These are phyloP conservation scores for Drosophila pegasa DNA, from an alignment of 2,888 invertebrate genomes.

Conservation along the genomic window DNA sequence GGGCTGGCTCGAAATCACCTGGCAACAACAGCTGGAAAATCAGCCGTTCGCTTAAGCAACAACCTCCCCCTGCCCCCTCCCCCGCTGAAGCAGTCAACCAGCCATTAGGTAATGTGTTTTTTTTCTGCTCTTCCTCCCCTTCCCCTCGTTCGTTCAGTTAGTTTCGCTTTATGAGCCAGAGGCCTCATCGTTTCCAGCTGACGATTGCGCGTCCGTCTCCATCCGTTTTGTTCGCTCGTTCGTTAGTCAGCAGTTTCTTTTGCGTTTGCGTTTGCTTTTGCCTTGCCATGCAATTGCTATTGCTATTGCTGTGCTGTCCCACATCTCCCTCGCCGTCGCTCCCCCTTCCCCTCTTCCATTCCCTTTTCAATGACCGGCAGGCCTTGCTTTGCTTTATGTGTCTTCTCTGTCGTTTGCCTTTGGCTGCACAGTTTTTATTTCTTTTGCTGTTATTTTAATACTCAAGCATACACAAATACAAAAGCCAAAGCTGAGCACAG, in stretches of 20 bases:
- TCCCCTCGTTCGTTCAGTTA: neutral
- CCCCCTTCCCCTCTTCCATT: neutral
- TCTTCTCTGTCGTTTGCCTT: slow-evolving; percentile 43
- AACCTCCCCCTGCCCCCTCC: neutral
- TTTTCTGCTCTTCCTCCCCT: slow-evolving; percentile 8
- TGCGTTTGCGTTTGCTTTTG: slow-evolving; percentile 40
- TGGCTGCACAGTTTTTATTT: slow-evolving; percentile 62
- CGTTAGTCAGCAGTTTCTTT: slow-evolving; percentile 72
- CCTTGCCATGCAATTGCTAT: slow-evolving; percentile 51
- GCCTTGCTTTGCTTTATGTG: slow-evolving; percentile 38
- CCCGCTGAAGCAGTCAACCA: slow-evolving; percentile 13
- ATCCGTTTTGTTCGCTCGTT: slow-evolving; percentile 34
- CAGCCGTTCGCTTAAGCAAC: slow-evolving; percentile 76
- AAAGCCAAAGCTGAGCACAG: slow-evolving; percentile 53
- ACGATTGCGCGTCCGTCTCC: slow-evolving; percentile 47
- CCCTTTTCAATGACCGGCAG: slow-evolving; percentile 13
- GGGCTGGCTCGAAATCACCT: slow-evolving; percentile 69
- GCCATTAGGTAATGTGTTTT: slow-evolving; percentile 59
- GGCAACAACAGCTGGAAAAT: slow-evolving; percentile 84
- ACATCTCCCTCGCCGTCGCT: neutral
- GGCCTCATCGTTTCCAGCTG: slow-evolving; percentile 64
- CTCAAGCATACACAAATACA: slow-evolving; percentile 63
- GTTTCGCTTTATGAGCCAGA: slow-evolving; percentile 51
- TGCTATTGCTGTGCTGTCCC: slow-evolving; percentile 8
- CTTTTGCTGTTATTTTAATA: slow-evolving; percentile 77